phyloP scores from a whole-genome alignment of 64 coral and sea anemone species.

The Dendrophyllia cribrosa region DNA sequence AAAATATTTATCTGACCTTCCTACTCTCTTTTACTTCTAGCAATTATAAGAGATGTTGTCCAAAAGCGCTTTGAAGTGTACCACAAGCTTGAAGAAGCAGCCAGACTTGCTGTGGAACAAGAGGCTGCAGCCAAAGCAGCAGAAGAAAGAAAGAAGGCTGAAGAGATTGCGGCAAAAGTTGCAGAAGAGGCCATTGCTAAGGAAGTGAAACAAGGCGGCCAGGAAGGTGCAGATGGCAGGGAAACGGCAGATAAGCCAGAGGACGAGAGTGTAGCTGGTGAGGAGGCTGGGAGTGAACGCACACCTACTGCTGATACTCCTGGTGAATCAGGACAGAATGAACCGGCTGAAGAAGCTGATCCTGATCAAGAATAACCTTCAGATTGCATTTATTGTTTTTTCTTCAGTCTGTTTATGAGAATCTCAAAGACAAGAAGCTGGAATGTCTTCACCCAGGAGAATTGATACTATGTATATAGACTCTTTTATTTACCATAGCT shows the following conservation, averaged over 20 bases:
- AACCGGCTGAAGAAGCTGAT: neutral
- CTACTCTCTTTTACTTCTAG: constrained; percentile 22
- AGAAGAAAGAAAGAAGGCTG: constrained; percentile 63
- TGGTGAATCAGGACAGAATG: constrained; percentile 55
- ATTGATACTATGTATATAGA: neutral
- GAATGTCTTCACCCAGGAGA: neutral
- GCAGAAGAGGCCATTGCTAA: constrained; percentile 51
- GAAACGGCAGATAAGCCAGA: constrained; percentile 40
- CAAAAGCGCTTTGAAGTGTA: constrained; percentile 78
- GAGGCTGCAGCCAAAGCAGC: constrained; percentile 77
- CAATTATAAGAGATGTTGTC: constrained; percentile 95
- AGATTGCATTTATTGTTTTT: neutral
- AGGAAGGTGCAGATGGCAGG: constrained; percentile 14
- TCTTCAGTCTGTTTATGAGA: neutral
- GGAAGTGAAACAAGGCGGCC: constrained; percentile 12
- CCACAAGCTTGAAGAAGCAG: constrained; percentile 84
- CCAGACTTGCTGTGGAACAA: constrained; percentile 68
- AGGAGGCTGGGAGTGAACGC: constrained; percentile 6
- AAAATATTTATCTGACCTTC: no score
- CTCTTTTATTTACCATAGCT: neutral
- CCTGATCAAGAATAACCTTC: neutral
- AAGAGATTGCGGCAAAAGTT: constrained; percentile 71
- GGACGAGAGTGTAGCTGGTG: constrained; percentile 27
- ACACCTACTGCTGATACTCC: constrained; percentile 13
- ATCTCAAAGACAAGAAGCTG: neutral